phyloP scores from a whole-genome alignment of 2,113 vertebrate genomes.

The Upupa epops region DNA sequence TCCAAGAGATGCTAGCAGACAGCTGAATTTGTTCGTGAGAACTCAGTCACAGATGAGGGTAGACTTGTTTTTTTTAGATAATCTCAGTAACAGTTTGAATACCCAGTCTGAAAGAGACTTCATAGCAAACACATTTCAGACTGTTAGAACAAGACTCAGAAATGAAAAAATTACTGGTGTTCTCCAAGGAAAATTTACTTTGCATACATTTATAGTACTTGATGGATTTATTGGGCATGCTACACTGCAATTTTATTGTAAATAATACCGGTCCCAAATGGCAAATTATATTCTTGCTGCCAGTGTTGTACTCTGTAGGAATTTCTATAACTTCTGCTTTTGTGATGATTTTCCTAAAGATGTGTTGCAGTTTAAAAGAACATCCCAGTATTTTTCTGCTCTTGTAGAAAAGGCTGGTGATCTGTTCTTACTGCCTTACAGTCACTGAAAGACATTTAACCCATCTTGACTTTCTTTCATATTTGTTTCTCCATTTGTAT shows the following conservation, averaged over 20 bases:
- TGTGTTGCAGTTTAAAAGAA: not conserved
- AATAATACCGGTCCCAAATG: constrained; percentile 20
- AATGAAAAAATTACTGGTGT: not conserved
- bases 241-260: not conserved
- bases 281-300: not conserved
- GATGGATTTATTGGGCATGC: constrained; percentile 3
- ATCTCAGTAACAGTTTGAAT: not conserved
- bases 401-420: not conserved
- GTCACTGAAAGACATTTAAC: not conserved
- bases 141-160: not conserved
- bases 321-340: not conserved
- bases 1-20: not conserved
- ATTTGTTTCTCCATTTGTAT: constrained; percentile 6
- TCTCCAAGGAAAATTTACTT: not conserved
- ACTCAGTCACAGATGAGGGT: not conserved
- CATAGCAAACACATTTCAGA: not conserved
- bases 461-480: not conserved
- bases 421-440: not conserved
- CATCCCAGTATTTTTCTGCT: not conserved
- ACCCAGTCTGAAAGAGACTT: not conserved
- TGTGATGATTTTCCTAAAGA: not conserved
- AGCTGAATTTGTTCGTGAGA: not conserved
- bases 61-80: not conserved
- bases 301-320: not conserved
- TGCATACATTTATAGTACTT: not conserved